These are phyloP conservation scores for Onychomys leucogaster DNA, from an alignment of 2,797 vertebrate species.

Conservation along the genomic window DNA sequence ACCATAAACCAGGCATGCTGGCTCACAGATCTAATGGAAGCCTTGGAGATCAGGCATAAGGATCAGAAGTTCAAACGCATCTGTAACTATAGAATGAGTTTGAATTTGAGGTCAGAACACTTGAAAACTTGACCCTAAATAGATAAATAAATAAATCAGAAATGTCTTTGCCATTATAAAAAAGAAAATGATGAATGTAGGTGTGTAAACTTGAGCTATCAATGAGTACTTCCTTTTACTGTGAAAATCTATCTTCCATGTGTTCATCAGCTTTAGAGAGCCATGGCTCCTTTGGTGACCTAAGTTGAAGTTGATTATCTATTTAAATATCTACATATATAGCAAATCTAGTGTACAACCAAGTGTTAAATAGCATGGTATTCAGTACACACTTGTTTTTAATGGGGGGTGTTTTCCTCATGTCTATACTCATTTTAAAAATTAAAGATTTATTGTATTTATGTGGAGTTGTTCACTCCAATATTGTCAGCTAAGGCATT, in stretches of 20 bases:
- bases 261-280: background rate
- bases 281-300: background rate
- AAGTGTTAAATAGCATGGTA: background rate
- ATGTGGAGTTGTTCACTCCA: background rate
- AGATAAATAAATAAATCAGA: background rate
- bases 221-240: background rate
- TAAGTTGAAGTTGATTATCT: background rate
- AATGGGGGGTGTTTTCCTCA: background rate
- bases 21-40: background rate
- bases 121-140: background rate
- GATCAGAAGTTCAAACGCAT: background rate
- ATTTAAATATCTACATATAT: background rate
- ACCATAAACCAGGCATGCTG: no score
- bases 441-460: conserved; percentile 31
- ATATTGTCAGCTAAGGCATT: conserved; percentile 50
- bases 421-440: conserved; percentile 15
- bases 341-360: background rate
- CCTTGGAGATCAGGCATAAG: background rate
- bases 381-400: background rate
- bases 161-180: background rate
- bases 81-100: background rate
- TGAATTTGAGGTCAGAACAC: background rate
- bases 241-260: background rate
- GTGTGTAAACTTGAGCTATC: background rate
- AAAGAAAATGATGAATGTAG: background rate